Percentiles rank a stretch among this genome's conserved stretches.
Evolutionary conservation across 2,797 vertebrate species (phyloP).

Genomic region (Smutsia gigantea): DNA sequence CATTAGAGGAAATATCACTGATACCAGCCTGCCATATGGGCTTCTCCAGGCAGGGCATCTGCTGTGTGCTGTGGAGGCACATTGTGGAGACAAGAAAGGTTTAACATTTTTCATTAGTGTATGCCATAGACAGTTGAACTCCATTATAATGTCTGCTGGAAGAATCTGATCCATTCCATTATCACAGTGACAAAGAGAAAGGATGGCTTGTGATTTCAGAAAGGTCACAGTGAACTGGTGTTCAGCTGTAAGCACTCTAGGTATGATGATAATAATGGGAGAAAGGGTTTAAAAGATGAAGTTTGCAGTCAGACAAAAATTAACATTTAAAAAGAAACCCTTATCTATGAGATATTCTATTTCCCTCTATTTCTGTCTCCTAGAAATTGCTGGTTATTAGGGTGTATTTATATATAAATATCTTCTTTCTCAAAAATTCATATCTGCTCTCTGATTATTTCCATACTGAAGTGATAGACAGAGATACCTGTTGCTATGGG

Average conservation of each 20-base stretch:
- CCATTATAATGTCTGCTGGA: constrained; percentile 87
- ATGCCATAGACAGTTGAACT: constrained; percentile 88
- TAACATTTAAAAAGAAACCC: constrained; percentile 86
- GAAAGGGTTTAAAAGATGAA: constrained; percentile 82
- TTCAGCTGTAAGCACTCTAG: constrained; percentile 83
- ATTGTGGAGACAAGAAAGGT: constrained; percentile 77
- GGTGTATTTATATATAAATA: constrained; percentile 77
- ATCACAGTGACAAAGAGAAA: constrained; percentile 87
- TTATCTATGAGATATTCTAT: constrained; percentile 82
- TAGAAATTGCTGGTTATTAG: constrained; percentile 71
- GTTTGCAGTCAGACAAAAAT: constrained; percentile 84
- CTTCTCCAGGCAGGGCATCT: constrained; percentile 77
- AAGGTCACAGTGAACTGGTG: constrained; percentile 87
- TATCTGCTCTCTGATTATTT: constrained; percentile 70
- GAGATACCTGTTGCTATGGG: constrained; percentile 61
- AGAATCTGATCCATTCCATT: constrained; percentile 88
- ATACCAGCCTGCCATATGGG: constrained; percentile 68
- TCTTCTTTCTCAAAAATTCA: constrained; percentile 65
- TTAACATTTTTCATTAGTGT: constrained; percentile 89
- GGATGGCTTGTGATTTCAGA: constrained; percentile 86
- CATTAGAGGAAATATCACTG: constrained; percentile 81
- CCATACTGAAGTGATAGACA: constrained; percentile 26
- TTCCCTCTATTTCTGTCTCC: constrained; percentile 79
- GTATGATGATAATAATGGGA: constrained; percentile 79
- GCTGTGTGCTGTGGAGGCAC: constrained; percentile 79